These are phyloP conservation scores for Rousettus leschenaultii DNA, from an alignment of 2,113 vertebrate genomes.

Conservation along the genomic window DNA sequence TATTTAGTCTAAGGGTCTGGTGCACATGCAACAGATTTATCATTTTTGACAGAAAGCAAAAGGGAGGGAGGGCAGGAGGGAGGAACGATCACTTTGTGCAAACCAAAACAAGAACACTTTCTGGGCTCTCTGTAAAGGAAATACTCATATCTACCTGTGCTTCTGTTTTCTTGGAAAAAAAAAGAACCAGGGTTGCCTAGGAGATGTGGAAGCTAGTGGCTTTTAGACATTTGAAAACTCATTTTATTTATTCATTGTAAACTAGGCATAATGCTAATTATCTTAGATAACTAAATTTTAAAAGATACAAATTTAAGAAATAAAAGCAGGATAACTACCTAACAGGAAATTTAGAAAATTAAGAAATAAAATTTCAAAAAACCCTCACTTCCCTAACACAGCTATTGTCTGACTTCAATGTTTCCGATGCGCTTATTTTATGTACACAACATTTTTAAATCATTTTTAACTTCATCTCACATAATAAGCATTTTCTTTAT, in stretches of 20 bases:
- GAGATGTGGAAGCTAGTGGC: not conserved
- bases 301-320: not conserved
- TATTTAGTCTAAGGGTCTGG: not conserved
- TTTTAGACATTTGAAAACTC: slow-evolving; percentile 24
- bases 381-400: not conserved
- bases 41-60: slow-evolving; percentile 54
- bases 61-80: not conserved
- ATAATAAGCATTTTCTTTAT: not conserved
- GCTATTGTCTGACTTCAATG: not conserved
- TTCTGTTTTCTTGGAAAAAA: not conserved
- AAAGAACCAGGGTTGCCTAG: not conserved
- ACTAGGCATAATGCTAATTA: not conserved
- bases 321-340: not conserved
- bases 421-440: not conserved
- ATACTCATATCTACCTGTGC: not conserved
- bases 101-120: not conserved
- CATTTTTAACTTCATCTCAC: not conserved
- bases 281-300: not conserved
- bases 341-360: not conserved
- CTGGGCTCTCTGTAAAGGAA: not conserved
- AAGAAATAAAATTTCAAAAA: not conserved
- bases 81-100: not conserved
- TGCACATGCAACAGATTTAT: slow-evolving; percentile 54
- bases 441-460: not conserved
- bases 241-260: not conserved